A percentile compares a stretch with the other conserved stretches of the same genome.
Conservation (phyloP, 2,888 invertebrate species). For the Lithophane semibrunnea region DNA sequence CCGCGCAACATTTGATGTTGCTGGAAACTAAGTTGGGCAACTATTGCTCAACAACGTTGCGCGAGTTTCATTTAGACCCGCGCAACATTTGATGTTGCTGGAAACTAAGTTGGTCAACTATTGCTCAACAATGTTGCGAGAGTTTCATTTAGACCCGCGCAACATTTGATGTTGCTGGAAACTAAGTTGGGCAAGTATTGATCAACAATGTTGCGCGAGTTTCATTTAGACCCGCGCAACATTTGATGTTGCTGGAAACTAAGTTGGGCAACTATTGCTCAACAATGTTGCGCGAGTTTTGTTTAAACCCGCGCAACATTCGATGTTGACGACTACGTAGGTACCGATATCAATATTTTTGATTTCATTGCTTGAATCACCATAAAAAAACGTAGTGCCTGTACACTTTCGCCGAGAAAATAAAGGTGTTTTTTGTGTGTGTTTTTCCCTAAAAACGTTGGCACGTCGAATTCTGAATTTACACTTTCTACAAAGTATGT, state of each 20-base stretch:
- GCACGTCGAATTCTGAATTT: not conserved
- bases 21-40: not conserved
- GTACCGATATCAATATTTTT: not conserved
- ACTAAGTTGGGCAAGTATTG: not conserved
- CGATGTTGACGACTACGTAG: too few species aligned
- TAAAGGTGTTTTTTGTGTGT: too few species aligned
- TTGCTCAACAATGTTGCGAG: not conserved
- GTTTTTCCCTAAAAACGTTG: not conserved
- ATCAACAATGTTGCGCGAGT: too few species aligned
- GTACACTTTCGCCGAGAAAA: not conserved
- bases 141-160: not conserved
- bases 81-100: too few species aligned
- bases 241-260: too few species aligned
- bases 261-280: not conserved
- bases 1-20: not conserved
- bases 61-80: too few species aligned
- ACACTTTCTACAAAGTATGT: not conserved
- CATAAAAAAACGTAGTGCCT: too few species aligned
- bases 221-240: too few species aligned
- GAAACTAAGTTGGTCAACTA: not conserved
- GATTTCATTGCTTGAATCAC: too few species aligned
- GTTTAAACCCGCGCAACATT: not conserved
- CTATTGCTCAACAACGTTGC: too few species aligned
- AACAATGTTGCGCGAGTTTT: not conserved
- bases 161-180: not conserved